Percentiles rank a stretch among this genome's conserved stretches.
These are phyloP conservation scores for Nephrocerus scutellatus DNA, from an alignment of 2,888 invertebrate genomes.

Conservation along the genomic window DNA sequence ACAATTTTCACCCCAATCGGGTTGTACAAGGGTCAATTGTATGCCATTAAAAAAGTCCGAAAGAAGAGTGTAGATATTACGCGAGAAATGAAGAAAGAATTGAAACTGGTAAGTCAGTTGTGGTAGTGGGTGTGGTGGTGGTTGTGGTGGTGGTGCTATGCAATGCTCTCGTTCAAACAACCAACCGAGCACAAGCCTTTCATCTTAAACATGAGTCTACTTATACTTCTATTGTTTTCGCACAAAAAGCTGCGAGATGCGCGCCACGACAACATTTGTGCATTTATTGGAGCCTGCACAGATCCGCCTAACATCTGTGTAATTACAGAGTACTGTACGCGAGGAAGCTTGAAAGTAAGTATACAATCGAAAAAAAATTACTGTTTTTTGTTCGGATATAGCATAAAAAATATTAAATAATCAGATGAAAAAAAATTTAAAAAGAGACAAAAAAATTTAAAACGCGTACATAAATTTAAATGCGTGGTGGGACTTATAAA, in stretches of 20 bases:
- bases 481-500: too few species aligned
- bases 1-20: conserved; percentile 88
- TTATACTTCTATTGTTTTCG: conserved; percentile 9
- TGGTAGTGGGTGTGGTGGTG: background rate
- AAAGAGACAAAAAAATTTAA: too few species aligned
- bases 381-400: too few species aligned
- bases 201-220: background rate
- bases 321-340: conserved; percentile 79
- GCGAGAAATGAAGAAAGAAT: conserved; percentile 83
- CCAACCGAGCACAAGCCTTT: background rate
- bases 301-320: conserved; percentile 87
- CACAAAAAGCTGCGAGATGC: conserved; percentile 72
- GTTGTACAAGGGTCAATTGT: conserved; percentile 77
- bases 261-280: conserved; percentile 84
- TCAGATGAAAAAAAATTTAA: too few species aligned
- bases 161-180: background rate
- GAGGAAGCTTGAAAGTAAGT: conserved; percentile 81
- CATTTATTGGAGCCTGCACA: conserved; percentile 86
- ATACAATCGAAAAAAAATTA: too few species aligned
- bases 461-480: too few species aligned
- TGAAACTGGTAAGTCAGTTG: conserved; percentile 66
- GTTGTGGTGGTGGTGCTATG: background rate
- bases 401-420: too few species aligned
- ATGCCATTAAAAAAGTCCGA: conserved; percentile 78
- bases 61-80: conserved; percentile 84